Conservation (phyloP, 2,888 invertebrate genomes). For the Agrilus biguttatus region DNA sequence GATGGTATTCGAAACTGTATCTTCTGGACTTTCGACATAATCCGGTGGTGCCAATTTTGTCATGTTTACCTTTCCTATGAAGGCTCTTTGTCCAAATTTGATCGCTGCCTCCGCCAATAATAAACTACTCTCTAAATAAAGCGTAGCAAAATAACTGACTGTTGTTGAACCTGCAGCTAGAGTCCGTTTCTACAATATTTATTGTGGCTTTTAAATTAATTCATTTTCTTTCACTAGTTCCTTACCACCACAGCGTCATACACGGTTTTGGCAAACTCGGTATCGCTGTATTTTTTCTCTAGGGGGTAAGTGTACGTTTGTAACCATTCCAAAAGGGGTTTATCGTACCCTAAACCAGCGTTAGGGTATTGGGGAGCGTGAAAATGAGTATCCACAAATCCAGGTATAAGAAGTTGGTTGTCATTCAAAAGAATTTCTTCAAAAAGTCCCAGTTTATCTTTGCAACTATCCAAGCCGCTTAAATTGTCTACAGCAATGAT, state of each 20-base stretch:
- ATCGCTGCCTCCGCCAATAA: constrained; percentile 54
- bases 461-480: constrained; percentile 21
- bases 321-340: constrained; percentile 71
- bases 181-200: constrained; percentile 47
- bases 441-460: neutral
- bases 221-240: constrained; percentile 15
- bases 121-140: constrained; percentile 54
- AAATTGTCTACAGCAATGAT: constrained; percentile 9
- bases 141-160: constrained; percentile 75
- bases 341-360: constrained; percentile 67
- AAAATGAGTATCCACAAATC: constrained; percentile 78
- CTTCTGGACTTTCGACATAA: constrained; percentile 47
- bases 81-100: constrained; percentile 60
- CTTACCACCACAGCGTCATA: constrained; percentile 72
- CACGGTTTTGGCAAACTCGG: constrained; percentile 50
- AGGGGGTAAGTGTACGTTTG: constrained; percentile 73
- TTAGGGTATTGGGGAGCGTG: constrained; percentile 86
- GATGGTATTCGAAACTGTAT: constrained; percentile 46
- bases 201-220: neutral
- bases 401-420: constrained; percentile 68
- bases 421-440: constrained; percentile 18
- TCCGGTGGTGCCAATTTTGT: constrained; percentile 35
- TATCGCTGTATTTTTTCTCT: constrained; percentile 57
- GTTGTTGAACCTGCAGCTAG: constrained; percentile 73
- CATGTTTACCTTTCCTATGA: constrained; percentile 82